Base-by-base conservation (phyloP, 2,113 vertebrate species). In the Toxostoma redivivum region DNA sequence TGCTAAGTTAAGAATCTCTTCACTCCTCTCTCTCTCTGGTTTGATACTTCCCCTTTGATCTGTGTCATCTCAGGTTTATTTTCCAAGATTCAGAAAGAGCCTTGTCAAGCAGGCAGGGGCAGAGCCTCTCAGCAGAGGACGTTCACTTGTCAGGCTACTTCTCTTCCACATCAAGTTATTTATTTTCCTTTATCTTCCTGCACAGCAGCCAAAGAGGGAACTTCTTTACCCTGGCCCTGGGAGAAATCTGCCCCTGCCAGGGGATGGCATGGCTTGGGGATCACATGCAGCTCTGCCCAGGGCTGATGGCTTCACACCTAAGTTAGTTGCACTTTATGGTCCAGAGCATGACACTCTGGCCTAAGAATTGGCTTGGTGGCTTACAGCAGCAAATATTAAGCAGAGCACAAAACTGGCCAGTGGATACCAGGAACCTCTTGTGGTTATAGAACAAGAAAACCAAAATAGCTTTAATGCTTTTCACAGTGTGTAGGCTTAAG, bases 381-480 rank as follows among this genome's bases (percentile, higher is more conserved):
- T 91, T 24, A 40, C 31, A 54, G 57, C 31, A 56, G 6, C 40
- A 71, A 60, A 44, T 5, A 37, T 5, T 27, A 40, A 79, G 40
- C 44, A 72, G 78, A 72, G 74, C 50, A 53, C 8, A 57, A 70
- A 90, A 69, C n/a, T 86, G 91, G 60, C 35, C 90, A 88, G 20
- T 61, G 57, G 27, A n/a, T 19, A 57, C 50, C 58, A 85, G 48
- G 44, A 84, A 50, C 77, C 61, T 81, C 57, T 48, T 16, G 31
- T 65, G 54, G 71, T 86, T 92, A 65, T 88, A 61, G 90, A 93
- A 77, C 76, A n/a, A 69, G 82, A 88, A 93, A 88, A 83, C 50
- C 23, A 54, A 94, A 91, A 86, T 71, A 92, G 42, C 56, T 84
- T 42, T 28, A 78, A 71, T 56, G 74, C 27, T 85, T 86, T 85